Percentiles rank a stretch among this genome's conserved stretches.
Evolutionary conservation across 1,140 invertebrate species (phyloP).

Genomic region (Ceratoteleas bidentatus): DNA sequence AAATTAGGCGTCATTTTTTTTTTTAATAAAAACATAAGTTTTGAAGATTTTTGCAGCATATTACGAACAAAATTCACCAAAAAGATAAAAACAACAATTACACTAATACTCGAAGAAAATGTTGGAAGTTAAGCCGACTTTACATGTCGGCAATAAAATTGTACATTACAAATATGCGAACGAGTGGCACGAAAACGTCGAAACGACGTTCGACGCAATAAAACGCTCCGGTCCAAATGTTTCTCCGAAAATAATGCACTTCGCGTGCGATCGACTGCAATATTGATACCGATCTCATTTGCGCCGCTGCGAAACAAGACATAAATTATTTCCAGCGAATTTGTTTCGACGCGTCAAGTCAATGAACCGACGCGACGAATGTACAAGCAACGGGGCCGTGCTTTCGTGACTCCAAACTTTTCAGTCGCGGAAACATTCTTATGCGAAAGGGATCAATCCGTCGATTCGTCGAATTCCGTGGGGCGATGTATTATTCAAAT

Average conservation of each 20-base stretch:
- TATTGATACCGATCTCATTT: conserved; percentile 5
- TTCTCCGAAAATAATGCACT: background rate
- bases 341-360: conserved; percentile 6
- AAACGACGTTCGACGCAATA: too few relatives aligned
- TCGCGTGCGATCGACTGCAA: background rate
- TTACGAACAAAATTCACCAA: too few relatives aligned
- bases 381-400: conserved; percentile 1
- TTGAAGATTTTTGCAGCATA: too few relatives aligned
- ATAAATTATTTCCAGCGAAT: conserved; percentile 18
- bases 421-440: conserved; percentile 8
- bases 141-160: background rate
- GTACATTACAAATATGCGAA: background rate
- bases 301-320: background rate
- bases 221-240: background rate
- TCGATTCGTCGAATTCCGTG: conserved; percentile 6
- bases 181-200: too few relatives aligned
- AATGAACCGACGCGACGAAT: conserved; percentile 5
- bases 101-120: too few relatives aligned
- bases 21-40: too few relatives aligned
- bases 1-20: too few relatives aligned
- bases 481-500: conserved; percentile 15
- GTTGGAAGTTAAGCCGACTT: too few relatives aligned
- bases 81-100: too few relatives aligned
- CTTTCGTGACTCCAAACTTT: conserved; percentile 19
- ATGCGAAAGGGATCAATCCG: conserved; percentile 7